Evolutionary conservation across 2,888 invertebrate species (phyloP).

Genomic region (Netelia fuscicornis): DNA sequence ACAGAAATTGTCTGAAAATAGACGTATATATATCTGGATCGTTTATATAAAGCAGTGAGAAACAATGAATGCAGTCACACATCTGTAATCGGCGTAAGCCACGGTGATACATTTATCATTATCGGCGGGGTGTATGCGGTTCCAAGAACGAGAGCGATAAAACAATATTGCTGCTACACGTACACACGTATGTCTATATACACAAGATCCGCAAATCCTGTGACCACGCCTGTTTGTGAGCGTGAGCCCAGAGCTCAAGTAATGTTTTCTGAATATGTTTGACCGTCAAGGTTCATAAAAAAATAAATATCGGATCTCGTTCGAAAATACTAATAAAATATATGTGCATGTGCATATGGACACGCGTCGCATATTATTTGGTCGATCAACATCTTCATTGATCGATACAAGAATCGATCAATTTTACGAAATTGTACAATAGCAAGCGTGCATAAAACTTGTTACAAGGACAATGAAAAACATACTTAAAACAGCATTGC

Average conservation of each 20-base stretch:
- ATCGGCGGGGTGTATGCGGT: neutral
- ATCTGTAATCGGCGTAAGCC: neutral
- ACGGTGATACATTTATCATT: neutral
- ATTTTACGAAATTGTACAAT: neutral
- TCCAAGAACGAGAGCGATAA: neutral
- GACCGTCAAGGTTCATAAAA: conserved; percentile 41
- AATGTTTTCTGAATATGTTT: conserved; percentile 16
- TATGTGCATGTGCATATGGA: neutral
- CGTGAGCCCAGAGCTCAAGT: conserved; percentile 49
- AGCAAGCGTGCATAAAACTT: neutral
- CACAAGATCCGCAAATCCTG: conserved; percentile 49
- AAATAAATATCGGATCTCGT: conserved; percentile 2
- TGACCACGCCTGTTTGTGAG: conserved; percentile 53
- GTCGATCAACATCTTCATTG: neutral
- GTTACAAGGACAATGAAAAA: neutral
- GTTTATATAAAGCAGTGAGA: neutral
- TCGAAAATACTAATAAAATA: conserved; percentile 1
- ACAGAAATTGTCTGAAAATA: conserved; percentile 25
- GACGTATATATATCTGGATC: neutral
- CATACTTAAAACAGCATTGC: too few species aligned
- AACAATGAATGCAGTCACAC: neutral
- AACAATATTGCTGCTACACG: neutral
- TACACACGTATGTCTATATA: neutral
- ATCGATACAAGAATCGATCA: neutral
- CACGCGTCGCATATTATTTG: conserved; percentile 1